phyloP scores from a whole-genome alignment of 2,113 vertebrate genomes.

The Myotis yumanensis region DNA sequence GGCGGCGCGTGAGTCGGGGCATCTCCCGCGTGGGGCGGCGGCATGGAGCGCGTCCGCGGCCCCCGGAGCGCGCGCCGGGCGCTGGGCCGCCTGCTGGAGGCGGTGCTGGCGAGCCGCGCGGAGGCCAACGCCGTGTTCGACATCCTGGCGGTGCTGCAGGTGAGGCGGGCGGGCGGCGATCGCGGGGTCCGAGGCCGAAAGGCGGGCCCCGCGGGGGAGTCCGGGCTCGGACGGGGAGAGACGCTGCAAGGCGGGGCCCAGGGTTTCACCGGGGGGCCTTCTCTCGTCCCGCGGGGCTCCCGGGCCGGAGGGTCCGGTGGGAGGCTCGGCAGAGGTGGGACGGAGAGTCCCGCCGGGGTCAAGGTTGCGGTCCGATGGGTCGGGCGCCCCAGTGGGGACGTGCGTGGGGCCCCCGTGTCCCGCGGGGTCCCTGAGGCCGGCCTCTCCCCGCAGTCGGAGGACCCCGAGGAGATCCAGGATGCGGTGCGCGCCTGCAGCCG shows the following conservation, averaged over 20 bases:
- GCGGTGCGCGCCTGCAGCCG: conserved; percentile 84
- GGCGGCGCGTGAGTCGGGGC: fast-evolving
- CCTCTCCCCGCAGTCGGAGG: conserved; percentile 83
- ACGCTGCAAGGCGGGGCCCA: fast-evolving
- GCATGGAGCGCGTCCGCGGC: background rate
- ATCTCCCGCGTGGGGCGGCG: fast-evolving
- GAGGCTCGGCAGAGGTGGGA: no score
- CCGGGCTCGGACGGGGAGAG: background rate
- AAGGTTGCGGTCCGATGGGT: background rate
- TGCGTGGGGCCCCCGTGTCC: background rate
- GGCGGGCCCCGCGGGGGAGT: background rate
- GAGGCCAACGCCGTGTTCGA: conserved; percentile 92
- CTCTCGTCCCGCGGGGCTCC: no score
- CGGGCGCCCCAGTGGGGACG: background rate
- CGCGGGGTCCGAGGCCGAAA: no score
- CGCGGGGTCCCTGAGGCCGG: background rate
- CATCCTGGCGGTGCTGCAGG: conserved; percentile 85
- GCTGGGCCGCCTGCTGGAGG: conserved; percentile 73
- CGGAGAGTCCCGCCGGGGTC: background rate
- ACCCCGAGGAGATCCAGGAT: conserved; percentile 81
- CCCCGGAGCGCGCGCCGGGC: background rate
- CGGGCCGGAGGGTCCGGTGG: background rate
- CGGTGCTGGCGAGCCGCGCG: conserved; percentile 84
- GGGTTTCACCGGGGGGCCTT: fast-evolving
- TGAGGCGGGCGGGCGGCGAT: background rate